A percentile compares a stretch with the other conserved stretches of the same genome.
Evolutionary conservation across 37 sponge, comb jelly and placozoan genomes (phyloP).

Genomic region (Aplysina aerophoba): DNA sequence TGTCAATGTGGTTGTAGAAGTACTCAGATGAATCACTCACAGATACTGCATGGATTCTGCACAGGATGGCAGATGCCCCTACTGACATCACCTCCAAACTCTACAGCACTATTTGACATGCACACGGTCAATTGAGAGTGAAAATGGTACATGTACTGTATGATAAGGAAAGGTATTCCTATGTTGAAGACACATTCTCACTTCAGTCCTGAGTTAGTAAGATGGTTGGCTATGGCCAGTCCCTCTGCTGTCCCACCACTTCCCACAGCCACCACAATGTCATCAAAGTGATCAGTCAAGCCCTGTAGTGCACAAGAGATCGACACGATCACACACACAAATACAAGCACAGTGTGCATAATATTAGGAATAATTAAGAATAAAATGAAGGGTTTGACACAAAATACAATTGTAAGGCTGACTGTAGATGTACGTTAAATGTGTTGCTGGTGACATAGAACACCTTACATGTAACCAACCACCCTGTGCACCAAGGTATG

Average conservation of each 20-base stretch:
- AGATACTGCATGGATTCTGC: constrained; percentile 83
- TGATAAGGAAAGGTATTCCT: background rate
- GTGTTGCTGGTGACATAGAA: too few species aligned
- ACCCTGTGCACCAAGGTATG: too few species aligned
- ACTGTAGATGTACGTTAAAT: too few species aligned
- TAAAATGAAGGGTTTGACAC: background rate
- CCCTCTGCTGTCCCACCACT: constrained; percentile 77
- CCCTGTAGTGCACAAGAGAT: constrained; percentile 40
- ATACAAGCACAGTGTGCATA: background rate
- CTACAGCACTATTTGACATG: background rate
- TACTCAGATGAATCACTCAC: constrained; percentile 72
- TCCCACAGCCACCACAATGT: constrained; percentile 77
- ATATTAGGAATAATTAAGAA: background rate
- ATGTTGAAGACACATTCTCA: background rate
- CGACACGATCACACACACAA: background rate
- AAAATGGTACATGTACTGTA: too few species aligned
- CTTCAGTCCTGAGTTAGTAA: constrained; percentile 77
- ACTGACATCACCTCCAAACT: background rate
- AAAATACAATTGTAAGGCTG: too few species aligned
- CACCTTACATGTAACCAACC: too few species aligned
- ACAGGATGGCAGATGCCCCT: background rate
- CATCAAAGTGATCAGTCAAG: constrained; percentile 72
- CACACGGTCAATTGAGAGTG: too few species aligned
- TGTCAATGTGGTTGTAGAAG: constrained; percentile 70
- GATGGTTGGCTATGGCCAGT: constrained; percentile 76